Evolutionary conservation across 30 jellyfish, hydroid and myxozoan species (phyloP), one percentile per base, ranked within the genome.

Genomic region (Aurelia aurita): DNA sequence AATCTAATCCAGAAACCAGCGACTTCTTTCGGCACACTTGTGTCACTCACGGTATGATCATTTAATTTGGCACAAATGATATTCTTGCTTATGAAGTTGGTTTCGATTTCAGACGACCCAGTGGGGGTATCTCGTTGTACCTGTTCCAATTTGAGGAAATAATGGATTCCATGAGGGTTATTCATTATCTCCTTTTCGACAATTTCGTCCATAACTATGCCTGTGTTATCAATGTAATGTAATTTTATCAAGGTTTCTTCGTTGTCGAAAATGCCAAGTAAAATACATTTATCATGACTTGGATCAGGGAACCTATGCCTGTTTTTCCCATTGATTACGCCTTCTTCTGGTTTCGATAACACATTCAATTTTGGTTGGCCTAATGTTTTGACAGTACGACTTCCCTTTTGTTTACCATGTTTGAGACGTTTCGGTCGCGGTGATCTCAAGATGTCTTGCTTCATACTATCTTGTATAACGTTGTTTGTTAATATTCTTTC

Each of bases 301-400:
- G 97, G 96, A 53, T 90, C 97, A 32, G 97, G 97, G 79, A 90
- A 90, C 32, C 97, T 58, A 32, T 55, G 68, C 44, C 97, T 66
- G 66, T 70, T 83, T 31, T 88, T 90, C 16, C 97, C 97, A 51
- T 90, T 90, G 23, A 90, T 23, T 5, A 83, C 94, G 20, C 28
- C 77, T 15, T 58, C 87, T 14, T 69, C 94, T 16, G 97, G 89
- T 61, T 90, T 90, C 57, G 97, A 72, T 43, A 85, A 49, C 23
- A 85, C 84, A 73, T 66, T 44, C 65, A 85, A 31, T 28, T 64
- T 85, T 32, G 95, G 86, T 19, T 62, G 88, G 73, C 82, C 75
- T 68, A 47, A 69, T 45, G 29, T 64, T 45, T 75, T 23, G 76
- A 39, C 13, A 20, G 77, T 53, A 5, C 71, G 75, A 80, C 74